Evolutionary conservation across 2,797 vertebrate genomes (phyloP), one percentile per base, ranked within the genome.

Genomic region (Siniperca undulata): DNA sequence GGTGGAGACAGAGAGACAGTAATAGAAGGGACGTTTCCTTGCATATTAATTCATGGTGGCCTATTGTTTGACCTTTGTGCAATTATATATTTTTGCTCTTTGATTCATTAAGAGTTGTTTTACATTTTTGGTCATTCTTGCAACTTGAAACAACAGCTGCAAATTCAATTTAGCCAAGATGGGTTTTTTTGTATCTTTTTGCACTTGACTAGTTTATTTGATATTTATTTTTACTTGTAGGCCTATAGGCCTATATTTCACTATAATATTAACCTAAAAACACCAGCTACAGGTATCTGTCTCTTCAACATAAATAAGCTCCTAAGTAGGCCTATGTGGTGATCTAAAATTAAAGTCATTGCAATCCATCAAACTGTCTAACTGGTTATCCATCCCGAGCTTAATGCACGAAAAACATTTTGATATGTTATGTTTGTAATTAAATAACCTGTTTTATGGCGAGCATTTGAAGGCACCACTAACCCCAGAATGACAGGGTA

Each of bases 1-100:
- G 90, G 91, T 85, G 89, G 88, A 59, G 83, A 77, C 84, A 61
- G 5, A 67, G n/a, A 36, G 8, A 22, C 19, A n/a, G 24, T 13
- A 16, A 46, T 1, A 20, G 10, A 14, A 5, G 17, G 20, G 7
- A 64, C 7, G 22, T 74, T 16, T 64, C 50, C 27, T 6, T 1
- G 14, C 9, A 55, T 22, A 1, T 14, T n/a, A 20, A 68, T 71
- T 46, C 1, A 24, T 34, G 19, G 11, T 7, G 34, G 3, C 12
- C 3, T 30, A 13, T 62, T 77, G 38, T 22, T 42, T 58, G 4
- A 10, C 24, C 1, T 34, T 50, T 48, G 20, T 36, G 9, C 24
- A 42, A 9, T n/a, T 30, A 2, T 62, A 1, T 14, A 27, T 69
- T 36, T 60, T 14, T 58, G 0, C 0, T 34, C 8, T 27, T 19